These are phyloP conservation scores for Odontamblyopus rebecca DNA, from an alignment of 2,797 vertebrate genomes.

Conservation along the genomic window DNA sequence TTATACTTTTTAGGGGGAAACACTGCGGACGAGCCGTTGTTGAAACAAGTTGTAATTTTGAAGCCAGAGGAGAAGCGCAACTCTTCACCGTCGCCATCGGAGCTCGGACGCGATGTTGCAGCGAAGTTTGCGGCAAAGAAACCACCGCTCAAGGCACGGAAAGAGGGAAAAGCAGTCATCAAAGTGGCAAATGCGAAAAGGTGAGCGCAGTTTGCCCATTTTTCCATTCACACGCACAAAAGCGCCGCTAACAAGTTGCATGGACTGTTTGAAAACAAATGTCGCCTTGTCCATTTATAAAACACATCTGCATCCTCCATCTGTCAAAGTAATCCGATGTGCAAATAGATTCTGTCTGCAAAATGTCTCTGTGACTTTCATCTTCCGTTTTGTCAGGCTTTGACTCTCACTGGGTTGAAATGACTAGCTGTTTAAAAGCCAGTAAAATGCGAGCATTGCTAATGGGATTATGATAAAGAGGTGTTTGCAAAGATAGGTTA, in stretches of 20 bases:
- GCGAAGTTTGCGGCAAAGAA: slow-evolving; percentile 59
- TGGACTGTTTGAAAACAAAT: background rate
- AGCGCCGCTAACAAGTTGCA: background rate
- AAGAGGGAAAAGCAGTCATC: slow-evolving; percentile 30
- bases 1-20: slow-evolving; percentile 81
- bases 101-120: slow-evolving; percentile 41
- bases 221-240: background rate
- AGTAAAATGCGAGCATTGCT: slow-evolving; percentile 36
- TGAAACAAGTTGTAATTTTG: slow-evolving; percentile 59
- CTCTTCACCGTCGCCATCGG: slow-evolving; percentile 39
- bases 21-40: slow-evolving; percentile 70
- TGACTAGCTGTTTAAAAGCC: slow-evolving; percentile 10
- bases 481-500: slow-evolving; percentile 17
- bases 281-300: slow-evolving; percentile 33
- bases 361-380: slow-evolving; percentile 8
- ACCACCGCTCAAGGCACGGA: slow-evolving; percentile 38
- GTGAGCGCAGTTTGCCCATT: slow-evolving; percentile 55
- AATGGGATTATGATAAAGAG: slow-evolving; percentile 30
- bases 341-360: too few relatives aligned
- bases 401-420: slow-evolving; percentile 21
- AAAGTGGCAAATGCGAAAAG: slow-evolving; percentile 65
- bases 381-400: background rate
- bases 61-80: slow-evolving; percentile 32
- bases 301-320: slow-evolving; percentile 30
- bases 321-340: slow-evolving; percentile 43